Evolutionary conservation across 2,888 invertebrate species (phyloP).

Genomic region (Microctonus hyperodae): DNA sequence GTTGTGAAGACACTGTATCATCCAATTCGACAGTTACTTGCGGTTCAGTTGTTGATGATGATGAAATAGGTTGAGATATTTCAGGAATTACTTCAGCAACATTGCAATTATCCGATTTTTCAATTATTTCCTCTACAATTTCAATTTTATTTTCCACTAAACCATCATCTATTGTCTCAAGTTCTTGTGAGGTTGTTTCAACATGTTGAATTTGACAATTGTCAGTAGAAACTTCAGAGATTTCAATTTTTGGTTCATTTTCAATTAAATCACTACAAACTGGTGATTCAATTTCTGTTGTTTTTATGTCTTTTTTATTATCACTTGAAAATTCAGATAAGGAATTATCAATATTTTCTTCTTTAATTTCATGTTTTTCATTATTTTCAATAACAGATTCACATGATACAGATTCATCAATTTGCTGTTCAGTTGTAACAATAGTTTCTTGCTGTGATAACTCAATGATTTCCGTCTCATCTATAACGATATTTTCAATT

Average conservation of each 20-base stretch:
- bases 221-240: too few relatives aligned
- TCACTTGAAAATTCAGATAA: neutral
- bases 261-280: slow-evolving; percentile 28
- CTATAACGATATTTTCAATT: neutral
- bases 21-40: slow-evolving; percentile 1
- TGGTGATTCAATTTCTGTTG: slow-evolving; percentile 21
- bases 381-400: neutral
- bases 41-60: neutral
- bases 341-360: slow-evolving; percentile 7
- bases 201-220: neutral
- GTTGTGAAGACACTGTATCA: slow-evolving; percentile 13
- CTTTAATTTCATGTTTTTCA: slow-evolving; percentile 17
- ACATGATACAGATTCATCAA: neutral
- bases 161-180: slow-evolving; percentile 14
- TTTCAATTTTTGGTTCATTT: slow-evolving; percentile 22
- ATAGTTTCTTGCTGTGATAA: neutral
- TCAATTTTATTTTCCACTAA: slow-evolving; percentile 14
- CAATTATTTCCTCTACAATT: neutral
- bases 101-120: slow-evolving; percentile 37
- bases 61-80: neutral
- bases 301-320: neutral
- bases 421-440: neutral
- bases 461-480: neutral
- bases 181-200: neutral
- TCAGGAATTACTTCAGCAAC: slow-evolving; percentile 41